Base-by-base conservation (phyloP, 2,888 invertebrate species). In the Chrysopilus asiliformis region DNA sequence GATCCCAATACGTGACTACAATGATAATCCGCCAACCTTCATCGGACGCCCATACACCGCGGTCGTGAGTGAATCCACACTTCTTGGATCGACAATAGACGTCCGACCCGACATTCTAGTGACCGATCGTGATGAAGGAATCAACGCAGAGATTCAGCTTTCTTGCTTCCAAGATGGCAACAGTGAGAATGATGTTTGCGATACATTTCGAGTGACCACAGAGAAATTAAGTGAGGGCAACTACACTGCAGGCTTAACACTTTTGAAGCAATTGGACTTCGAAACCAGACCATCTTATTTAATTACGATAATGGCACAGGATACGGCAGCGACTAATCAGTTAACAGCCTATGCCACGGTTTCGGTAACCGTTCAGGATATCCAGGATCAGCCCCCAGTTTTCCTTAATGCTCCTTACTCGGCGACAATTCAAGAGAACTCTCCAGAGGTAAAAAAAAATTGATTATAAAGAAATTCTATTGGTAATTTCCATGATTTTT, bases 371-470 rank as follows among this genome's bases (percentile, higher is more conserved):
- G 71, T 89, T 5, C 64, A 74, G 40, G 89, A 89, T 53, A 75
- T 84, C 0, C 89, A 79, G 54, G 86, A 89, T 58, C 84, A 84
- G 49, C 79, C 82, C 6, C 87, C 87, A 0, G 64, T 72, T n/a
- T 86, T 89, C 51, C 56, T 78, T 1, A 81, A 82, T 53, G 78
- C 82, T 1, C 86, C 86, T 0, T 87, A 81, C 51, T 81, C 81
- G 4, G 77, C 78, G 2, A 76, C 77, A 0, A 69, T 87, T 1
- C 67, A 74, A 4, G 87, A 89, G 58, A 83, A 82, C 49, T 78
- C 78, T 0, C 64, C 70, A 2, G 66, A 73, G 39, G 77, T 76
- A 56, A 49, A 18, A 17, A 32, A 17, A 14, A 16, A 20, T 24
- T 15, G 14, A 16, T 12, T 9, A 25, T 31, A 15, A 7, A n/a